Base-by-base conservation (phyloP, 2,888 invertebrate genomes). In the Synanthedon tipuliformis region DNA sequence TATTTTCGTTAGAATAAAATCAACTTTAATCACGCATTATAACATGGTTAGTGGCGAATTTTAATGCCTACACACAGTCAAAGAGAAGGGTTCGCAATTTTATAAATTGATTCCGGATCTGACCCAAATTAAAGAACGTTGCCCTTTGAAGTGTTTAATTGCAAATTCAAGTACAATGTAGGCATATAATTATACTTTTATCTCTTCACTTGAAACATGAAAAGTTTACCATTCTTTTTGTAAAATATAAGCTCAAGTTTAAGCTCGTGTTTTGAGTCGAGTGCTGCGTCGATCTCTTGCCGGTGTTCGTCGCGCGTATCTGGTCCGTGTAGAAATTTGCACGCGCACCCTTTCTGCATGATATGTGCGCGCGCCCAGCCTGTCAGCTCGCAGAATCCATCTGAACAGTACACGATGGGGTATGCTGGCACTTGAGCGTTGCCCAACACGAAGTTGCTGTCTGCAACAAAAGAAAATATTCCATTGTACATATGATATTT, bases 301-400 rank as follows among this genome's bases (percentile, higher is more conserved):
- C 95, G 95, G 75, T 96, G 95, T 62, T 95, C 95, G 15, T 95
- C 95, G 56, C 92, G 90, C 23, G 97, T 98, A 75, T 97, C 96
- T 40, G 94, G 92, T 3, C 98, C 98, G 76, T 96, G 95, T 16
- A 96, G 92, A 83, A 97, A 97, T 82, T 95, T 95, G 89, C 97
- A 97, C 68, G 96, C 95, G 87, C 97, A 97, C 61, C 95, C 95
- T 79, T 96, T 96, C 88, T 97, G 96, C 97, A 97, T 97, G 86
- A 97, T 97, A 89, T 97, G 96, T 61, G 96, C 97, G 69, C 97
- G 90, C 63, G 95, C 91, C 89, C 93, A 96, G 62, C 96, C 96
- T 56, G 97, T 96, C 89, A 97, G 92, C 89, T 97, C 97, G 84
- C 96, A 96, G 89, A 97, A 97, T 56, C 97, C 97, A 89, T 97